Evolutionary conservation across 2,113 vertebrate species (phyloP).

Genomic region (Phasianus colchicus): DNA sequence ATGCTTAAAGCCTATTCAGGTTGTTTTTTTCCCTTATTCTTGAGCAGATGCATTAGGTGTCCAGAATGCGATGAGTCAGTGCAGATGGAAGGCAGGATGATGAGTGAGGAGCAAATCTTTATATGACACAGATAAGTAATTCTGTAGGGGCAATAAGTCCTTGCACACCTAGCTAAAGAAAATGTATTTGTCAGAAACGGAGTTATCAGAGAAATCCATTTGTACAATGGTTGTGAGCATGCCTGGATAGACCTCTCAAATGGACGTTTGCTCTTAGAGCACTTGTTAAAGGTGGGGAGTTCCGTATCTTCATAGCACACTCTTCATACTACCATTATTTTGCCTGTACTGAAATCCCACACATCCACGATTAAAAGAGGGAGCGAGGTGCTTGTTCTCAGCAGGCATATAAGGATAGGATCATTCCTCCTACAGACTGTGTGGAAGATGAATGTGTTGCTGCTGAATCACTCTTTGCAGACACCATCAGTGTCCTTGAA

Average conservation of each 20-base stretch:
- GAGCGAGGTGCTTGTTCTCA: neutral
- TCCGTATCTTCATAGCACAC: neutral
- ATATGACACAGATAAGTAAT: neutral
- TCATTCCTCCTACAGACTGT: conserved; percentile 50
- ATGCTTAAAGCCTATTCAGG: neutral
- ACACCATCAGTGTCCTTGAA: neutral
- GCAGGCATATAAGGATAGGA: neutral
- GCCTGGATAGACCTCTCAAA: neutral
- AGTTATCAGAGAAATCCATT: neutral
- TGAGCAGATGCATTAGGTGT: neutral
- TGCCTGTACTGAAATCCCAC: conserved; percentile 1
- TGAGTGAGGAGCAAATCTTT: neutral
- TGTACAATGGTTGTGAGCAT: neutral
- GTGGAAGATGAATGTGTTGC: neutral
- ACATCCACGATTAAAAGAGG: neutral
- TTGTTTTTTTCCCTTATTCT: neutral
- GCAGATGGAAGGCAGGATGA: neutral
- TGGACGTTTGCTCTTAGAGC: neutral
- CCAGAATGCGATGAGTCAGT: neutral
- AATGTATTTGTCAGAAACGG: neutral
- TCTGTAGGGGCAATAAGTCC: neutral
- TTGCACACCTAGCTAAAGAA: neutral
- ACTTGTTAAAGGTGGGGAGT: neutral
- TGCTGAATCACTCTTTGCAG: conserved; percentile 35
- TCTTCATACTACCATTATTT: conserved; percentile 21